A percentile compares a stretch with the other conserved stretches of the same genome.
phyloP scores from a whole-genome alignment of 2,113 vertebrate genomes.

The Martes martes region DNA sequence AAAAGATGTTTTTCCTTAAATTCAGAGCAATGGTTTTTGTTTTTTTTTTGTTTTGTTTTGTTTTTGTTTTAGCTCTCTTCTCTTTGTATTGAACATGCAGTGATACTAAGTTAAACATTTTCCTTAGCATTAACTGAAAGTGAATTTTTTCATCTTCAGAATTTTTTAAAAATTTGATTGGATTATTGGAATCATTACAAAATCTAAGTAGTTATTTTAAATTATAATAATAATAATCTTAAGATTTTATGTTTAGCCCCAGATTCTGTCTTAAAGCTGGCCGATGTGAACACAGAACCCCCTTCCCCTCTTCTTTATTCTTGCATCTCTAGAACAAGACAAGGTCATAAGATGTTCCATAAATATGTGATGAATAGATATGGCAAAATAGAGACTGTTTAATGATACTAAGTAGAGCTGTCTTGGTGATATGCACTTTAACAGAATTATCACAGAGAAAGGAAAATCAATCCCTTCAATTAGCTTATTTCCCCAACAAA shows the following conservation, averaged over 20 bases:
- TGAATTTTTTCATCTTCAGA: background rate
- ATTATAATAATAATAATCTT: background rate
- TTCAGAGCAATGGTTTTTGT: background rate
- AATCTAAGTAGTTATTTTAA: background rate
- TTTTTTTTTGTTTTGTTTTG: background rate
- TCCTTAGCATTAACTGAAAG: background rate
- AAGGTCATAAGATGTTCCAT: background rate
- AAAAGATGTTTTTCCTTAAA: slow-evolving; percentile 3
- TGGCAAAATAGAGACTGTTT: background rate
- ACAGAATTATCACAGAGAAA: slow-evolving; percentile 31
- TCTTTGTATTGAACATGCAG: background rate
- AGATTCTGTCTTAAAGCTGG: background rate
- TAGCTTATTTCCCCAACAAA: background rate
- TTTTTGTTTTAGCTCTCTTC: background rate
- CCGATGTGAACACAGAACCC: background rate
- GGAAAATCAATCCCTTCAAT: background rate
- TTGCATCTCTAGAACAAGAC: background rate
- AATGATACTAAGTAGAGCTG: background rate
- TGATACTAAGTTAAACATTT: background rate
- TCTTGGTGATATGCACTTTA: background rate
- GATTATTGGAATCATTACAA: background rate
- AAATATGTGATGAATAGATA: background rate
- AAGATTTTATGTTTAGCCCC: background rate
- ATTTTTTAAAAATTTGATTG: background rate
- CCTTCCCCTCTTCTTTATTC: background rate